phyloP scores from a whole-genome alignment of 1,140 invertebrate genomes.

The Saxidomus purpurata region DNA sequence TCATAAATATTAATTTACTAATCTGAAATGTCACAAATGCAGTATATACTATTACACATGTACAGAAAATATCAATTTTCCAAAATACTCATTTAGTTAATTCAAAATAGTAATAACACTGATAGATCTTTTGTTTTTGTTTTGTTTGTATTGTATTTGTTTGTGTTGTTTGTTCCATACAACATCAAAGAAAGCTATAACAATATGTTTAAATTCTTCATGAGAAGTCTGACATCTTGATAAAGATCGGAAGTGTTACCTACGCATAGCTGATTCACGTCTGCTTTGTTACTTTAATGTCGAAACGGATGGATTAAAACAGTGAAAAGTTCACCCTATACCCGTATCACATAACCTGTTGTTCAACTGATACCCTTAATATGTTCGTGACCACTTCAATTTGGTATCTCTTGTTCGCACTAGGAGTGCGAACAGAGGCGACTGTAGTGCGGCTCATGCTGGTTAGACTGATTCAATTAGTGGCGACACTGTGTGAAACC shows the following conservation, averaged over 20 bases:
- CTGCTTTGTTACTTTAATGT: neutral
- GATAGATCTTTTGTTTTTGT: neutral
- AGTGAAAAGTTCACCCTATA: neutral
- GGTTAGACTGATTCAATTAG: slow-evolving; percentile 1
- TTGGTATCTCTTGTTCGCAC: neutral
- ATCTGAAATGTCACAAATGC: neutral
- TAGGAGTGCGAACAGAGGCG: neutral
- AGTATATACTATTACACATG: too few species aligned
- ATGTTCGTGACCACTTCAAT: neutral
- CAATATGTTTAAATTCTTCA: neutral
- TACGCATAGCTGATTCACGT: neutral
- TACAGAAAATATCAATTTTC: neutral
- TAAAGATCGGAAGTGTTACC: neutral
- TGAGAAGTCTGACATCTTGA: neutral
- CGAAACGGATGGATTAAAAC: neutral
- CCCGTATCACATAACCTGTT: neutral
- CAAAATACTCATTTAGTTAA: neutral
- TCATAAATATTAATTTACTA: neutral
- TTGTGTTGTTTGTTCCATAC: neutral
- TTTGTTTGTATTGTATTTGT: too few species aligned
- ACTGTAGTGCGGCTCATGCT: neutral
- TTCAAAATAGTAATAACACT: neutral
- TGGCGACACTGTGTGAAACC: neutral
- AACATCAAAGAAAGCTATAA: neutral
- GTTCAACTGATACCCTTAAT: neutral